phyloP scores from a whole-genome alignment of 2,113 vertebrate genomes.

The Nanorana parkeri region DNA sequence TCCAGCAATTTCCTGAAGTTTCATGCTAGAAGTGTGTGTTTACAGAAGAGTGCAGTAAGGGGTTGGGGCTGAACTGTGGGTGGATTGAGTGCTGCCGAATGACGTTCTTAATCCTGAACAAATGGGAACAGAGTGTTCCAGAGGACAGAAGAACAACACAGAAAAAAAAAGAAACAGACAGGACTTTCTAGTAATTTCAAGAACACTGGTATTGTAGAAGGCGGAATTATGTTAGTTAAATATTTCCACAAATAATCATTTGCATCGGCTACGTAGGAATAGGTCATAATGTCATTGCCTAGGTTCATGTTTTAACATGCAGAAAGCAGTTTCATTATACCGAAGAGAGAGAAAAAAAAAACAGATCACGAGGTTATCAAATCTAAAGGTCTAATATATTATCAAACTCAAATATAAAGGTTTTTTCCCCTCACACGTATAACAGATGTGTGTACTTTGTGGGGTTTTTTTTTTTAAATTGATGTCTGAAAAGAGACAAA shows the following conservation, averaged over 20 bases:
- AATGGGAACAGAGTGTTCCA: constrained; percentile 41
- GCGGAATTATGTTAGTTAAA: background rate
- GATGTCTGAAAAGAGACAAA: too few species aligned
- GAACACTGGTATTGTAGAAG: background rate
- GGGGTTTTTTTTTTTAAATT: too few species aligned
- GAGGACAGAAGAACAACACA: constrained; percentile 29
- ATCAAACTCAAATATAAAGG: too few species aligned
- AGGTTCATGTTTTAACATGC: background rate
- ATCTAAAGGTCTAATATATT: too few species aligned
- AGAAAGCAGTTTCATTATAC: too few species aligned
- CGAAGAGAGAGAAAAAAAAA: too few species aligned
- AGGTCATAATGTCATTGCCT: background rate
- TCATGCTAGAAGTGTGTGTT: background rate
- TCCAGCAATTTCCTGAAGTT: constrained; percentile 4
- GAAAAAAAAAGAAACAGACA: background rate
- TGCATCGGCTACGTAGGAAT: background rate
- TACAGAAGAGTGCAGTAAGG: background rate
- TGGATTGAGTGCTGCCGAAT: background rate
- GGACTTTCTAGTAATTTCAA: constrained; percentile 32
- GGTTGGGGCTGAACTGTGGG: constrained; percentile 5
- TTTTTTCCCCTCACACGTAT: too few species aligned
- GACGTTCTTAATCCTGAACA: constrained; percentile 35
- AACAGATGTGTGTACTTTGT: too few species aligned
- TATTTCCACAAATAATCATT: background rate
- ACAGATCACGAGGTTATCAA: too few species aligned